Base-by-base conservation (phyloP, 2,888 invertebrate genomes). In the Euplagia quadripunctaria region DNA sequence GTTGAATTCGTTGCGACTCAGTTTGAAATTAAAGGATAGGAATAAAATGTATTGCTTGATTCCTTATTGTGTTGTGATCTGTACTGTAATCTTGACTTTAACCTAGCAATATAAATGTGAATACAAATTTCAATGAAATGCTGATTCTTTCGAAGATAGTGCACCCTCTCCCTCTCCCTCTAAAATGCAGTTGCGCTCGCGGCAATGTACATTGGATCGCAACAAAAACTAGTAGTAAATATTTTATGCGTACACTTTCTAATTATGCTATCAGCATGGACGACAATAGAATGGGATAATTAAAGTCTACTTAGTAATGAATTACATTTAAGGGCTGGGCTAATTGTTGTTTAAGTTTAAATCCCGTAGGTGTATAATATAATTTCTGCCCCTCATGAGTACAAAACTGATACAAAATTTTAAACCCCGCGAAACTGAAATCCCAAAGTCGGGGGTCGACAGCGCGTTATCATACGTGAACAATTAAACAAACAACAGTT, bases 401-500 rank as follows among this genome's bases (percentile, higher is more conserved):
- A 82, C 79, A 82, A n/a, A 85, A 88, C 86, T 88, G 86, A 87
- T 86, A 85, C 81, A 86, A 87, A 85, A 85, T 87, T 85, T 85
- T 89, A 89, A 91, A 85, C 87, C 79, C 81, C 85, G 74, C 77
- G 80, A 85, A 89, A 89, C 89, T 83, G 80, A 87, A 89, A 86
- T 75, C 87, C 86, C 76, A 78, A 85, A 84, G 82, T 80, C 80
- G 82, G 66, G 83, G 86, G 86, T 88, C 87, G 89, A 90, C 92
- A 91, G 80, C 87, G 87, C 89, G 92, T 94, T 95, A 94, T 95
- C 95, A 87, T 88, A 87, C 91, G 87, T 92, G 91, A 91, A 94
- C 94, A 95, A 93, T 94, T 93, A 92, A 90, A 92, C 94, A 94
- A 94, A 94, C 94, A 94, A 83, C 91, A 92, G 90, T 93, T 93